A percentile compares a stretch with the other conserved stretches of the same genome.
Conservation (phyloP, 2,113 vertebrate species). For the Pionites leucogaster region DNA sequence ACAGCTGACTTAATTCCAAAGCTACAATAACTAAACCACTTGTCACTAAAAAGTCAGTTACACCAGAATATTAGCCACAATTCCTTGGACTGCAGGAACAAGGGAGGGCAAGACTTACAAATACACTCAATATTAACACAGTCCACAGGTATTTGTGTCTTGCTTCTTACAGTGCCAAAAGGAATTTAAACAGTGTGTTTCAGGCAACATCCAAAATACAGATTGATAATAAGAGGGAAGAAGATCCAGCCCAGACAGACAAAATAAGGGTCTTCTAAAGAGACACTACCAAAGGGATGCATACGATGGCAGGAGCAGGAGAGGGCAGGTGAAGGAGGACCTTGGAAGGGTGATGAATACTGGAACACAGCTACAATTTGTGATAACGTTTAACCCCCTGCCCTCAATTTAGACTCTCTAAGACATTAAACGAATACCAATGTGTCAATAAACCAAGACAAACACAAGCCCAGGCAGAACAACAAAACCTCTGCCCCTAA, state of each 20-base stretch:
- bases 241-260: background rate
- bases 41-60: background rate
- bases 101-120: background rate
- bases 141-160: background rate
- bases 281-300: background rate
- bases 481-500: constrained; percentile 45
- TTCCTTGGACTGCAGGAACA: background rate
- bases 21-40: background rate
- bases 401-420: constrained; percentile 61
- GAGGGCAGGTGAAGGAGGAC: background rate
- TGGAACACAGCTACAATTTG: constrained; percentile 65
- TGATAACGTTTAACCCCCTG: constrained; percentile 71
- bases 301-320: background rate
- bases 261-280: background rate
- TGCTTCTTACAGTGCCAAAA: background rate
- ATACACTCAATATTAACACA: background rate
- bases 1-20: background rate
- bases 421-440: constrained; percentile 56
- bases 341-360: constrained; percentile 52
- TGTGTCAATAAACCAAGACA: constrained; percentile 52
- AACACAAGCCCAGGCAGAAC: constrained; percentile 47
- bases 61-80: background rate
- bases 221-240: background rate
- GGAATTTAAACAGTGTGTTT: background rate
- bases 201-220: background rate